Evolutionary conservation across 92 coral and sea anemone genomes (phyloP), one percentile per base, ranked within the genome.

Genomic region (Porites divaricata): DNA sequence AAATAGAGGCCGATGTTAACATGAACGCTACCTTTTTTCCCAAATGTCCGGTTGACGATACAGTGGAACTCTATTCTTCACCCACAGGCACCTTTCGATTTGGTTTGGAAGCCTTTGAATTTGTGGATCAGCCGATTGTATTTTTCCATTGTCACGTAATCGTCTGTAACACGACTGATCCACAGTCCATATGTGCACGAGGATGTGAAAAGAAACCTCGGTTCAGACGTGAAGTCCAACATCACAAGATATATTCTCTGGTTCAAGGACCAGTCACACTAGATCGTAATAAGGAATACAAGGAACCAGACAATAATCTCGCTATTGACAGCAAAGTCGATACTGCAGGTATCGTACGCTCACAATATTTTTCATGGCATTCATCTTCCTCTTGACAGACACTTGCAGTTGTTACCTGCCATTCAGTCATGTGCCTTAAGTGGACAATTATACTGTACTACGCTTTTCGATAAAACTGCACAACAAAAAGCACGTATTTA

Each of bases 141-240:
- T 79, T 79, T 63, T 9, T 79, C 11, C 83, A 79, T n/a, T 79
- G 74, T 51, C 83, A 66, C 83, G 65, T 79, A 52, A 7, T 48
- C 50, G 17, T 79, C 51, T 79, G 83, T 64, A 67, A 79, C 21
- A 74, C 63, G 51, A 49, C 62, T 1, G 13, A 79, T 67, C 10
- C 64, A 3, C 49, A 51, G 24, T 79, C 74, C 62, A 79, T 64
- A 24, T 79, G 83, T 15, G 83, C 83, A 50, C 56, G 65, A 15
- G 83, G 83, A 41, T 79, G 83, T 67, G 23, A 79, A 24, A 63
- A 67, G 63, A 67, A 67, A 6, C 10, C 1, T 20, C 74, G 83
- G 51, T 8, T 13, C 8, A 66, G 83, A 50, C 83, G 83, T 0
- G 26, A 67, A 0, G 15, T 49, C 9, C 16, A 22, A 49, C 17